These are phyloP conservation scores for Melipona bicolor DNA, from an alignment of 2,888 invertebrate species.

Conservation along the genomic window DNA sequence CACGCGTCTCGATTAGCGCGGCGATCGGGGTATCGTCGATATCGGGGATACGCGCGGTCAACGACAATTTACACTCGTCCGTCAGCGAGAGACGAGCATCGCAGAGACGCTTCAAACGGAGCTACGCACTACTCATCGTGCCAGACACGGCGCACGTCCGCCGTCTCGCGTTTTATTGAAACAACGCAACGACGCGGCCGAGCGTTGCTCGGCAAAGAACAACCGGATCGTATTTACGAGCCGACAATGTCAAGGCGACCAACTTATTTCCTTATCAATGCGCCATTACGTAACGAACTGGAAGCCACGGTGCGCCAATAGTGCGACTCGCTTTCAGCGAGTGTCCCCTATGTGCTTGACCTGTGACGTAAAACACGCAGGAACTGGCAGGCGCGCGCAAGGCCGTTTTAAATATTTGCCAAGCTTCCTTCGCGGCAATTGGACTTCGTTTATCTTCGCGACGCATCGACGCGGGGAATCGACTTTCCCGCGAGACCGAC, in stretches of 20 bases:
- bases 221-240: conserved; percentile 50
- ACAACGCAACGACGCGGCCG: conserved; percentile 3
- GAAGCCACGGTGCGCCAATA: conserved; percentile 66
- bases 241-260: conserved; percentile 71
- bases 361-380: conserved; percentile 66
- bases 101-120: too few relatives aligned
- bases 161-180: neutral
- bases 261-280: conserved; percentile 71
- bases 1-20: neutral
- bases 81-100: neutral
- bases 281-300: conserved; percentile 56
- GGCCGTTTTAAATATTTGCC: conserved; percentile 56
- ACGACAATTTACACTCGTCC: neutral
- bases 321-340: conserved; percentile 53
- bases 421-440: conserved; percentile 40
- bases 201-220: conserved; percentile 48
- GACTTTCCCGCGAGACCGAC: neutral
- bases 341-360: conserved; percentile 63
- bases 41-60: neutral
- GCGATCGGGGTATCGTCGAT: neutral
- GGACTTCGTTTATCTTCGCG: conserved; percentile 34
- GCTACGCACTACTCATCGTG: neutral
- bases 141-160: neutral
- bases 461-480: neutral
- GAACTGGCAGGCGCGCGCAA: conserved; percentile 47